These are phyloP conservation scores for Clunio marinus DNA, from an alignment of 2,888 invertebrate species.

Conservation along the genomic window DNA sequence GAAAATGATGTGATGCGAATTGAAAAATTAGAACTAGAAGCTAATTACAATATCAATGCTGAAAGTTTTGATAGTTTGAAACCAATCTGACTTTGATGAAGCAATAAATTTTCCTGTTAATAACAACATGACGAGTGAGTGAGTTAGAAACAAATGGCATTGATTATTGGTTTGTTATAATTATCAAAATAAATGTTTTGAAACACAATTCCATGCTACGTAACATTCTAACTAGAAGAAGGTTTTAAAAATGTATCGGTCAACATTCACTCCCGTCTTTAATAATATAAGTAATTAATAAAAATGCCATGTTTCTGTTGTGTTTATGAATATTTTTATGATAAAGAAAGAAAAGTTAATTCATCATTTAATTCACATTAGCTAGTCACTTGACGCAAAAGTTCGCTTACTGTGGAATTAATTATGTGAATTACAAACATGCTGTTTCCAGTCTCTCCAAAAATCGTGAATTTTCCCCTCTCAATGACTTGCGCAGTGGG, in stretches of 20 bases:
- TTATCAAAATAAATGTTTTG: no score
- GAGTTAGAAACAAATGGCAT: background rate
- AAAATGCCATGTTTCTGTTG: background rate
- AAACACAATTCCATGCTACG: no score
- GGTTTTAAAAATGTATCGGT: no score
- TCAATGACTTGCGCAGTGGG: background rate
- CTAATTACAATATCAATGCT: slow-evolving; percentile 20
- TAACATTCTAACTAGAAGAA: no score
- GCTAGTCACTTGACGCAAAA: background rate
- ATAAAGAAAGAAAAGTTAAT: slow-evolving; percentile 5
- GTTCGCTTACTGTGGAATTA: background rate
- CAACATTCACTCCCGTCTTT: no score
- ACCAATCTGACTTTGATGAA: background rate
- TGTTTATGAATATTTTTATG: slow-evolving; percentile 9
- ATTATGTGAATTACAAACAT: slow-evolving; percentile 18
- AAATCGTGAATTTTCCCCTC: background rate
- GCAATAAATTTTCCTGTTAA: background rate
- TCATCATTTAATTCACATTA: slow-evolving; percentile 21
- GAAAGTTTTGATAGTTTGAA: background rate
- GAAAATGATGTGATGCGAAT: slow-evolving; percentile 17
- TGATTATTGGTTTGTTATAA: background rate
- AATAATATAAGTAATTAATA: no score
- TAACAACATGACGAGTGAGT: background rate
- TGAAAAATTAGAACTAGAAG: background rate
- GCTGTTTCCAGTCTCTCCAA: background rate